Base-by-base conservation (phyloP, 1,140 invertebrate genomes). In the Macrotrachela quadricornifera region DNA sequence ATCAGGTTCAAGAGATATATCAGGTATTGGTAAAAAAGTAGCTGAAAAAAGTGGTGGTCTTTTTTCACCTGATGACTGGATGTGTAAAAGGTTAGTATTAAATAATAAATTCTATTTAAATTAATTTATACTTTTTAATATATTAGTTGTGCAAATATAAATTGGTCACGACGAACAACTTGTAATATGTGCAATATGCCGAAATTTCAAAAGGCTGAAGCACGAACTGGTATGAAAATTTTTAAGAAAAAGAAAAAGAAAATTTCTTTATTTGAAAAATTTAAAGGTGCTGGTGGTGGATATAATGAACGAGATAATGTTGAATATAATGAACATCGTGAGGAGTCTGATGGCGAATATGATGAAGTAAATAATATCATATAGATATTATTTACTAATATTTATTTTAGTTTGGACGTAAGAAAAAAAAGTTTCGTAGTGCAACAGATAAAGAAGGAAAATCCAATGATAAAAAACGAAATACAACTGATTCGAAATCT, bases 151-250 rank as follows among this genome's bases (percentile, higher is more conserved):
- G 90, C 87, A 1, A 99, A 99, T 71, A 91, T 99, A 3, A 99
- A 99, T 67, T 99, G 94, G 94, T 91, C 91, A 13, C 75, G 92
- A 54, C 75, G 94, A 45, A 80, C 82, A 61, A 85, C 83, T 49
- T 99, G 94, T 68, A 99, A 99, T 69, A 85, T 97, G 75, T 99
- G 94, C 70, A 96, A 96, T 74, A 84, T 90, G 1, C 87, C 90
- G 1, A 96, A 95, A 71, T 85, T 86, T 69, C 82, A 82, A 3
- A 86, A 91, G 70, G 78, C 87, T 46, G 80, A 83, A 67, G 78
- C 79, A 63, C 68, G 80, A 55, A 72, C 71, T 17, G 68, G 67
- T 59, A 58, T 44, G 2, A 30, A 30, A 8, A 4, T 30, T 30
- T 4, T 30, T 8, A 4, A n/a, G n/a, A n/a, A n/a, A n/a, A n/a